phyloP scores from a whole-genome alignment of 2,888 invertebrate species.

The Cantharis lateralis region DNA sequence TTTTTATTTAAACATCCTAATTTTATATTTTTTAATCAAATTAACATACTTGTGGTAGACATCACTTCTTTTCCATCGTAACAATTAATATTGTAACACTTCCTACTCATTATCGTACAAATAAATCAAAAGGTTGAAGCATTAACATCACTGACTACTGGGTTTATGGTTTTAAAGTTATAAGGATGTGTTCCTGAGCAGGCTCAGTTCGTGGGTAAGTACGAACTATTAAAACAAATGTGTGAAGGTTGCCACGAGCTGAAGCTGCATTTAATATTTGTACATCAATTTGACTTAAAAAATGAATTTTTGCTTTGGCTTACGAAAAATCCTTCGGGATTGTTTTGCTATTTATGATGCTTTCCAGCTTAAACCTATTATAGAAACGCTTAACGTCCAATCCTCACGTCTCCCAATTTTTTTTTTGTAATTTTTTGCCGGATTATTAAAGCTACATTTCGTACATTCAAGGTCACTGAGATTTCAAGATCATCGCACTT shows the following conservation, averaged over 20 bases:
- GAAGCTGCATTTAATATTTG: background rate
- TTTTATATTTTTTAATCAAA: background rate
- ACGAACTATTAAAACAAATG: background rate
- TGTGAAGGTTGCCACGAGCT: background rate
- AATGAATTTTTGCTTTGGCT: background rate
- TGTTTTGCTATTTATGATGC: background rate
- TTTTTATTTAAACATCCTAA: slow-evolving; percentile 25
- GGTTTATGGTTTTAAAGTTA: background rate
- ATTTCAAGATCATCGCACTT: background rate
- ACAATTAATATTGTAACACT: background rate
- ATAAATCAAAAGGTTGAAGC: background rate
- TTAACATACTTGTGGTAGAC: background rate
- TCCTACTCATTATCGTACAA: background rate
- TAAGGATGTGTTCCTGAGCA: background rate
- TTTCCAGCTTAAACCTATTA: background rate
- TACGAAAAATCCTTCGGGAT: background rate
- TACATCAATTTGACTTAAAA: background rate
- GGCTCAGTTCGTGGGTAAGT: background rate
- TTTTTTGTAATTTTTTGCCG: background rate
- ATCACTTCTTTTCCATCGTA: background rate
- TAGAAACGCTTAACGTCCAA: background rate
- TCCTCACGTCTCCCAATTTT: background rate
- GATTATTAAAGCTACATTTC: background rate
- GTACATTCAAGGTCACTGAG: background rate
- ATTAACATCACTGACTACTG: background rate